Percentiles rank a stretch among this genome's conserved stretches.
Conservation (phyloP, 2,888 invertebrate genomes). For the Microchrysa polita region DNA sequence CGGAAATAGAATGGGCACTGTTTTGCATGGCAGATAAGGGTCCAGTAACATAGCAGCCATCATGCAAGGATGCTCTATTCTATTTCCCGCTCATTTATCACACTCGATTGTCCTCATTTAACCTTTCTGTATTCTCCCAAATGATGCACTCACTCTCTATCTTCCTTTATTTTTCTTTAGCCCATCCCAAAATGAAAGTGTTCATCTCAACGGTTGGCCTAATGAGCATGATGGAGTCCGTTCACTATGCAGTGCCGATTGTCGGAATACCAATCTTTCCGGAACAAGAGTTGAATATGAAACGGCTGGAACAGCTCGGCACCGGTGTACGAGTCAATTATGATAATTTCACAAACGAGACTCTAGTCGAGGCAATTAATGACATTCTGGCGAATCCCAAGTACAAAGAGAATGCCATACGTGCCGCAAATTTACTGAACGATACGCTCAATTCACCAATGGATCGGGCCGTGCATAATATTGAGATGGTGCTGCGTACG, state of each 20-base stretch:
- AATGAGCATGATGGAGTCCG: slow-evolving; percentile 68
- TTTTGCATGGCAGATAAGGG: not conserved
- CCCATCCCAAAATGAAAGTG: slow-evolving; percentile 67
- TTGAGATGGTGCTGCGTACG: slow-evolving; percentile 60
- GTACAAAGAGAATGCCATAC: slow-evolving; percentile 53
- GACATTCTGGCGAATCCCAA: slow-evolving; percentile 60
- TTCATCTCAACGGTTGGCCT: slow-evolving; percentile 71
- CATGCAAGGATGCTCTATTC: not conserved
- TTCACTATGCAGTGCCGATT: slow-evolving; percentile 65
- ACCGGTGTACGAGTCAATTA: slow-evolving; percentile 61
- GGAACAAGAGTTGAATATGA: slow-evolving; percentile 66
- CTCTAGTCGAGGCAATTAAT: slow-evolving; percentile 60
- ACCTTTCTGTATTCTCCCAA: slow-evolving; percentile 37
- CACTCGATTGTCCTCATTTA: not conserved
- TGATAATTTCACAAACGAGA: slow-evolving; percentile 62
- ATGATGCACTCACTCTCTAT: not conserved
- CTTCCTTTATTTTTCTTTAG: slow-evolving; percentile 56
- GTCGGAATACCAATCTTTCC: slow-evolving; percentile 67
- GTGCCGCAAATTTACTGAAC: slow-evolving; percentile 53
- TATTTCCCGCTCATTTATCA: not conserved
- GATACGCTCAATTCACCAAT: slow-evolving; percentile 55
- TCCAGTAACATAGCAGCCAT: not conserved
- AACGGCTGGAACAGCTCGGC: slow-evolving; percentile 63
- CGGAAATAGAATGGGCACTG: slow-evolving; percentile 15
- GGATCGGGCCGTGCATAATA: slow-evolving; percentile 58